These are phyloP conservation scores for Passer montanus DNA, from an alignment of 2,113 vertebrate species.

Conservation along the genomic window DNA sequence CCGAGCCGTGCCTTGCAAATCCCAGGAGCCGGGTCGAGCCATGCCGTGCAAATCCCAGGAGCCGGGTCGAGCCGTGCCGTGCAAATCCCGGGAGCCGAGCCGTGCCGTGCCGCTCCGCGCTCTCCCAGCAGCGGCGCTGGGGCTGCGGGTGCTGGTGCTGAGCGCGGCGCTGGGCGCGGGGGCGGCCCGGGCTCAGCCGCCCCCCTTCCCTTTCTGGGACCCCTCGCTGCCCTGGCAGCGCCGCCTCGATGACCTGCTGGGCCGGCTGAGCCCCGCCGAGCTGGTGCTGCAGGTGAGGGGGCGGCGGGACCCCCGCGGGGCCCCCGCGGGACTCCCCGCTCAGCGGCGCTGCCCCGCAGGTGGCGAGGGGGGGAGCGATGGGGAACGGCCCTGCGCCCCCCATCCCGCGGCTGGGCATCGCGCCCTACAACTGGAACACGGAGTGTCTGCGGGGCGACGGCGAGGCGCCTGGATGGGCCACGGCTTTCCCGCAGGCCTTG, in stretches of 20 bases:
- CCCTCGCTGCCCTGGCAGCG: constrained; percentile 51
- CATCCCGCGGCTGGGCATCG: constrained; percentile 55
- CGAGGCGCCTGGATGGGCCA: constrained; percentile 58
- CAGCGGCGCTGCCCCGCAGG: constrained; percentile 18
- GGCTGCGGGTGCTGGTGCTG: not conserved
- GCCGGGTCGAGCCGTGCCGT: not conserved
- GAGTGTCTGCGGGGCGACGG: constrained; percentile 65
- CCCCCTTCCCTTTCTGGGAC: constrained; percentile 49
- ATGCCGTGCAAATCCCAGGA: not conserved
- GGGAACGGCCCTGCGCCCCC: constrained; percentile 68
- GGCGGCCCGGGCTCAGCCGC: not conserved
- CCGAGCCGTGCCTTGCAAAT: too few species aligned
- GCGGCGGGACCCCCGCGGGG: not conserved
- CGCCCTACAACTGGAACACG: constrained; percentile 70
- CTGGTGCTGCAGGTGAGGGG: constrained; percentile 65
- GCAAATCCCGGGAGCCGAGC: not conserved
- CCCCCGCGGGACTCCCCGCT: not conserved
- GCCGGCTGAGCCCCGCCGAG: constrained; percentile 50
- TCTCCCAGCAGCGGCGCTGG: not conserved
- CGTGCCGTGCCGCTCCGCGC: not conserved
- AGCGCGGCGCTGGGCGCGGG: not conserved
- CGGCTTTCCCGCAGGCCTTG: constrained; percentile 24
- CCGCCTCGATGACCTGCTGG: constrained; percentile 53
- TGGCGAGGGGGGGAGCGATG: constrained; percentile 51
- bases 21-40: not conserved